Conservation (phyloP, 2,888 invertebrate species). For the Vesta saturnalis region DNA sequence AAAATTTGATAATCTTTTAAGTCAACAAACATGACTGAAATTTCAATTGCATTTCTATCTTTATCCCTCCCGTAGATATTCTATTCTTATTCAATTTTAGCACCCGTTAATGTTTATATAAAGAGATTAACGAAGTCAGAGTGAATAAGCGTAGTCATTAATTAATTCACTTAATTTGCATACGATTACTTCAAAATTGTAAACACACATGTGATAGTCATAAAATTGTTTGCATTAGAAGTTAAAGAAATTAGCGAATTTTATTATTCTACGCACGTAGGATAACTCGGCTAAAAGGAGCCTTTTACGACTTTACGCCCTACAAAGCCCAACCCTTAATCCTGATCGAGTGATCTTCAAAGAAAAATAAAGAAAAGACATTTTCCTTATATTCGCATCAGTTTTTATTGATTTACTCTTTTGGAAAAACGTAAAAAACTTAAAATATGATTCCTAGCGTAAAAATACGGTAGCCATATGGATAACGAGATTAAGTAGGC, state of each 20-base stretch:
- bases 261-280: too few species aligned
- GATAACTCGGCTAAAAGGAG: too few species aligned
- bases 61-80: not conserved
- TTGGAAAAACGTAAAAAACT: too few species aligned
- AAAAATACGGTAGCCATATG: too few species aligned
- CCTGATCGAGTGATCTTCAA: too few species aligned
- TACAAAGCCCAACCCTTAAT: too few species aligned
- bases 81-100: not conserved
- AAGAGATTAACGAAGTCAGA: not conserved
- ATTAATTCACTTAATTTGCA: not conserved
- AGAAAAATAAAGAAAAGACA: too few species aligned
- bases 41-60: not conserved
- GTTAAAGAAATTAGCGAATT: not conserved
- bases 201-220: not conserved
- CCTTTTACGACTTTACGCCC: too few species aligned
- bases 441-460: too few species aligned
- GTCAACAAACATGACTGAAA: constrained; percentile 8
- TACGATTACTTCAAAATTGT: not conserved
- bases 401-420: too few species aligned
- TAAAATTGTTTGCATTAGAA: not conserved
- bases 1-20: constrained; percentile 27
- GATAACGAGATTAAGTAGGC: too few species aligned
- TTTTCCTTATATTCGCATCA: too few species aligned
- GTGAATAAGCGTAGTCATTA: not conserved
- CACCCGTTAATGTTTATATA: not conserved